phyloP scores from a whole-genome alignment of 2,888 invertebrate species.

The Ophion ventricosus region DNA sequence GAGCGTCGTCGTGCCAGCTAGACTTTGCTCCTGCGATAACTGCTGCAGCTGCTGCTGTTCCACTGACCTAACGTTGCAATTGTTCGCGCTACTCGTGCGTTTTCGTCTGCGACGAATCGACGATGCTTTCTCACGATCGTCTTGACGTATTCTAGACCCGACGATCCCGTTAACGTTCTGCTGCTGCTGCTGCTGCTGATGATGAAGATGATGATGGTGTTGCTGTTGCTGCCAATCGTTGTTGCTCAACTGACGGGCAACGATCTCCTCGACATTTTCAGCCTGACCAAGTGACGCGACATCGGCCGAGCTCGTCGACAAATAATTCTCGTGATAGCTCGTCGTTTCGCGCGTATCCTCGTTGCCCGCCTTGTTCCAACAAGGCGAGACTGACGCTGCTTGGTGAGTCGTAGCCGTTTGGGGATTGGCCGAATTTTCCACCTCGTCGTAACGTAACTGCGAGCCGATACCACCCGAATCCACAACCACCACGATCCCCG shows the following conservation, averaged over 20 bases:
- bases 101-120: slow-evolving; percentile 40
- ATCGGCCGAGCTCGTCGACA: slow-evolving; percentile 7
- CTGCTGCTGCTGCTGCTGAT: slow-evolving; percentile 1
- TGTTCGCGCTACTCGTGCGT: slow-evolving; percentile 43
- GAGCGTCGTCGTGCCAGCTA: too few relatives aligned
- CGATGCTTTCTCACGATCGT: slow-evolving; percentile 40
- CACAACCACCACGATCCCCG: slow-evolving; percentile 57
- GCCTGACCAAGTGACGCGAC: slow-evolving; percentile 5
- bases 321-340: slow-evolving; percentile 35
- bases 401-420: slow-evolving; percentile 3
- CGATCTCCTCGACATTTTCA: slow-evolving; percentile 30
- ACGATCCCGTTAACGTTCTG: slow-evolving; percentile 16
- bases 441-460: slow-evolving; percentile 18
- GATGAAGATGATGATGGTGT: not conserved
- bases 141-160: slow-evolving; percentile 31
- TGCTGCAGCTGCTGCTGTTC: not conserved
- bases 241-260: slow-evolving; percentile 28
- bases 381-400: slow-evolving; percentile 16
- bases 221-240: slow-evolving; percentile 33
- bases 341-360: slow-evolving; percentile 28
- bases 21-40: too few relatives aligned
- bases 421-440: slow-evolving; percentile 8
- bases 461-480: slow-evolving; percentile 36
- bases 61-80: slow-evolving; percentile 37
- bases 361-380: slow-evolving; percentile 35